A percentile compares a stretch with the other conserved stretches of the same genome.
These are phyloP conservation scores for Micromys minutus DNA, from an alignment of 2,113 vertebrate species.

Conservation along the genomic window DNA sequence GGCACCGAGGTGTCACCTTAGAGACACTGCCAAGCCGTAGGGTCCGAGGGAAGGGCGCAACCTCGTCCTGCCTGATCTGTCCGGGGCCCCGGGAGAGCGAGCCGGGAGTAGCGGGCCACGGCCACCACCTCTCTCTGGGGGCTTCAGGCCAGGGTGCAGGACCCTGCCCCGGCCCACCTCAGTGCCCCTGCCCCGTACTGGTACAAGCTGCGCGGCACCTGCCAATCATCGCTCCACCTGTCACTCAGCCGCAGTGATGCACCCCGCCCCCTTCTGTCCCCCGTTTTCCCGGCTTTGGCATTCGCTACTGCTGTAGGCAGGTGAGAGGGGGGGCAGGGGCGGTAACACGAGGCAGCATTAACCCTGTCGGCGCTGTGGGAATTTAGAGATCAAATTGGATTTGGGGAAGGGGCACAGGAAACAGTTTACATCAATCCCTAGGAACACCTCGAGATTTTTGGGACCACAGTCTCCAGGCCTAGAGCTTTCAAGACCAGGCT, in stretches of 20 bases:
- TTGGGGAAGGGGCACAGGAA: not conserved
- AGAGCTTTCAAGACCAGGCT: not conserved
- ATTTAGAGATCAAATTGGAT: not conserved
- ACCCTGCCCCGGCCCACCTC: not conserved
- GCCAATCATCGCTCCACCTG: constrained; percentile 67
- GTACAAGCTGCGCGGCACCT: constrained; percentile 34
- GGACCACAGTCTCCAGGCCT: not conserved
- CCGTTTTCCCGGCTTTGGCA: constrained; percentile 47
- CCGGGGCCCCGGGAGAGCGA: not conserved
- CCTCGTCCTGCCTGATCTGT: constrained; percentile 7
- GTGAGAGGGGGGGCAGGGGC: constrained; percentile 6
- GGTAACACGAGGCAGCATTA: constrained; percentile 61
- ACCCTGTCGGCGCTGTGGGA: constrained; percentile 58
- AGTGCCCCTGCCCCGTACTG: not conserved
- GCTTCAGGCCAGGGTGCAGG: not conserved
- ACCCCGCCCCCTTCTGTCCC: not conserved
- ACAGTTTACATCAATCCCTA: not conserved
- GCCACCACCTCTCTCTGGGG: not conserved
- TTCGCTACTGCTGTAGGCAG: not conserved
- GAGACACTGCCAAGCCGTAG: constrained; percentile 74
- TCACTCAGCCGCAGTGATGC: constrained; percentile 51
- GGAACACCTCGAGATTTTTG: not conserved
- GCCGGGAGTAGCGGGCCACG: not conserved
- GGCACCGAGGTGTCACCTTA: constrained; percentile 80
- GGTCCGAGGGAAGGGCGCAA: constrained; percentile 30